These are phyloP conservation scores for Labeo catla DNA, from an alignment of 2,113 vertebrate genomes.

Conservation along the genomic window DNA sequence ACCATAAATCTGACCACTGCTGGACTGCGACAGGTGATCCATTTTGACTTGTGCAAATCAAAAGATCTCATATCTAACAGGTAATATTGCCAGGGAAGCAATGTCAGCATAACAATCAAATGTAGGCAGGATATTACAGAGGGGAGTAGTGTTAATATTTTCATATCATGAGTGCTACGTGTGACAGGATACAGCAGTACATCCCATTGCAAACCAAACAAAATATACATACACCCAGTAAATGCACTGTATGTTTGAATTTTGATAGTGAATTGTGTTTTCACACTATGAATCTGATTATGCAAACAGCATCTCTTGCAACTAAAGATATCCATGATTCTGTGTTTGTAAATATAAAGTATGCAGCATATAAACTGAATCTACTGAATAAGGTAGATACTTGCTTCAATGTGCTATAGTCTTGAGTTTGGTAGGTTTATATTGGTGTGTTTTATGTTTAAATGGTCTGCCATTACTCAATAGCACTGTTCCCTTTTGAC, in stretches of 20 bases:
- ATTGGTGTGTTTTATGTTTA: neutral
- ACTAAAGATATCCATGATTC: neutral
- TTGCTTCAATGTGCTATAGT: neutral
- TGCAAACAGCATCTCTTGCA: neutral
- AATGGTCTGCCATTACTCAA: neutral
- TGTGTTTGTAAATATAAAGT: neutral
- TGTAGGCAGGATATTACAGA: neutral
- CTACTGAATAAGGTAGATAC: neutral
- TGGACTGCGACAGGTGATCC: neutral
- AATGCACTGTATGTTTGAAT: neutral
- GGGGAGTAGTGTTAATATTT: neutral
- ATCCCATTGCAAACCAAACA: conserved; percentile 12
- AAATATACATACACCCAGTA: neutral
- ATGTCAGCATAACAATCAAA: neutral
- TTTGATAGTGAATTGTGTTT: too few relatives aligned
- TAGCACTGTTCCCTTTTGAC: neutral
- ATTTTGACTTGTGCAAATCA: neutral
- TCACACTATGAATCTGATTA: neutral
- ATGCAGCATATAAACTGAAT: neutral
- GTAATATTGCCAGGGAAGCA: neutral
- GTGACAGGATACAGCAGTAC: neutral
- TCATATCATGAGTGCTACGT: neutral
- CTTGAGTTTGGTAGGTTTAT: neutral
- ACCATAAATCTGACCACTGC: neutral
- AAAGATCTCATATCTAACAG: neutral